Conservation (phyloP, 2,113 vertebrate species). For the Tichodroma muraria region DNA sequence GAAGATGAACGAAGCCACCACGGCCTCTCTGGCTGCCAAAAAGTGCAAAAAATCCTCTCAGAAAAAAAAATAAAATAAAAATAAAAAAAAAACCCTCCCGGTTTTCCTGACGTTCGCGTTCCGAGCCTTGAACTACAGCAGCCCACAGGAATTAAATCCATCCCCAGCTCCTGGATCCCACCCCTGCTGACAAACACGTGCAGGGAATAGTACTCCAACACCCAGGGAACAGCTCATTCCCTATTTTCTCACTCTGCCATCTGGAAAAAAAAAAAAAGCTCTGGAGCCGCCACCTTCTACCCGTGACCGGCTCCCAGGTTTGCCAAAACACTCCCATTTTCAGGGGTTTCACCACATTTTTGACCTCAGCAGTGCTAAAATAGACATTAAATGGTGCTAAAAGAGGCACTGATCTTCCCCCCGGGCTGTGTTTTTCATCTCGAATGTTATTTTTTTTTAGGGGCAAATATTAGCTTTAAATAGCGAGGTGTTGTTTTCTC, state of each 20-base stretch:
- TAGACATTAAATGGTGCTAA: background rate
- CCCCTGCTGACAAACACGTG: background rate
- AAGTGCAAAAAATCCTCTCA: background rate
- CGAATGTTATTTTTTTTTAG: background rate
- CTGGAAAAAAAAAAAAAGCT: background rate
- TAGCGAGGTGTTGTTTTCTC: background rate
- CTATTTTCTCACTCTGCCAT: background rate
- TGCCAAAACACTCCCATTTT: background rate
- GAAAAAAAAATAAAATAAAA: background rate
- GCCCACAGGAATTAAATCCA: background rate
- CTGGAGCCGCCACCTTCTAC: background rate
- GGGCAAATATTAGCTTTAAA: conserved; percentile 12
- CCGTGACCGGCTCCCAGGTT: background rate
- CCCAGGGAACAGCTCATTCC: background rate
- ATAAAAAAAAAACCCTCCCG: no score
- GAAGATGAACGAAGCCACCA: background rate
- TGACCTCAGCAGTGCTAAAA: background rate
- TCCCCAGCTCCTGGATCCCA: background rate
- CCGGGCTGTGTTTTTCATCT: background rate
- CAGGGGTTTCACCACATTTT: background rate
- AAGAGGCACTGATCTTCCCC: background rate
- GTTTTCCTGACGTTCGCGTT: background rate
- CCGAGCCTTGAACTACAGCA: background rate
- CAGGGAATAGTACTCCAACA: conserved; percentile 5
- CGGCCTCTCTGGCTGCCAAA: background rate